Evolutionary conservation across 2,113 vertebrate genomes (phyloP).

Genomic region (Scomber scombrus): DNA sequence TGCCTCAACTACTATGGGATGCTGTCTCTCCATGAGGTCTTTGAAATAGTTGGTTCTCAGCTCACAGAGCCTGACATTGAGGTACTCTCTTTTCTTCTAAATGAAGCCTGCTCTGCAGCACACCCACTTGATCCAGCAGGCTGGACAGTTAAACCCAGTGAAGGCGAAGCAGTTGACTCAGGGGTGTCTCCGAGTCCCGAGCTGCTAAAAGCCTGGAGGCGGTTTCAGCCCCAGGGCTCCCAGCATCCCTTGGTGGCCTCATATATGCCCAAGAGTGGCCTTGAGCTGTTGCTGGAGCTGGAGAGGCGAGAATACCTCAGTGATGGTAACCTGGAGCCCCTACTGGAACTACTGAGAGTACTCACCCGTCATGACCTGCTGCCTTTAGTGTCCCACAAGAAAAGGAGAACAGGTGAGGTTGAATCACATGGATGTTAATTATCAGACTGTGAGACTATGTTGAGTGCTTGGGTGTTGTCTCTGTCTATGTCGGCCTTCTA

Average conservation of each 20-base stretch:
- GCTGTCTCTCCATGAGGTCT: constrained; percentile 91
- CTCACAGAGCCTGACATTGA: constrained; percentile 90
- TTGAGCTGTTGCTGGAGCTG: constrained; percentile 89
- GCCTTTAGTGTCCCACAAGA: constrained; percentile 88
- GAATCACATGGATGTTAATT: neutral
- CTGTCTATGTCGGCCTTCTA: neutral
- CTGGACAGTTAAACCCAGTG: constrained; percentile 78
- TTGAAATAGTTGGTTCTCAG: constrained; percentile 91
- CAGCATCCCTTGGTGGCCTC: constrained; percentile 44
- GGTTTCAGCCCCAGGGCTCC: constrained; percentile 52
- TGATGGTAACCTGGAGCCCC: constrained; percentile 88
- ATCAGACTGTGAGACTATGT: neutral
- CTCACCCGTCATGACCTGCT: constrained; percentile 92
- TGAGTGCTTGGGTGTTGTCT: neutral
- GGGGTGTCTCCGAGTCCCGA: constrained; percentile 67
- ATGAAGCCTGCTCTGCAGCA: constrained; percentile 83
- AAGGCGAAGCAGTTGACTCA: constrained; percentile 49
- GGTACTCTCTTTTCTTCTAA: constrained; percentile 89
- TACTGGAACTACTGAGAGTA: constrained; percentile 89
- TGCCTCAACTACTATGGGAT: constrained; percentile 91
- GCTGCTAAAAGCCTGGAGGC: constrained; percentile 81
- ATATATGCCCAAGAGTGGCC: constrained; percentile 84
- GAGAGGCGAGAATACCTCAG: constrained; percentile 88
- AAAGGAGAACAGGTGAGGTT: constrained; percentile 88
- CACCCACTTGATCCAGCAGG: constrained; percentile 85